Conservation (phyloP, 2,797 vertebrate genomes). For the Ciconia nigra region DNA sequence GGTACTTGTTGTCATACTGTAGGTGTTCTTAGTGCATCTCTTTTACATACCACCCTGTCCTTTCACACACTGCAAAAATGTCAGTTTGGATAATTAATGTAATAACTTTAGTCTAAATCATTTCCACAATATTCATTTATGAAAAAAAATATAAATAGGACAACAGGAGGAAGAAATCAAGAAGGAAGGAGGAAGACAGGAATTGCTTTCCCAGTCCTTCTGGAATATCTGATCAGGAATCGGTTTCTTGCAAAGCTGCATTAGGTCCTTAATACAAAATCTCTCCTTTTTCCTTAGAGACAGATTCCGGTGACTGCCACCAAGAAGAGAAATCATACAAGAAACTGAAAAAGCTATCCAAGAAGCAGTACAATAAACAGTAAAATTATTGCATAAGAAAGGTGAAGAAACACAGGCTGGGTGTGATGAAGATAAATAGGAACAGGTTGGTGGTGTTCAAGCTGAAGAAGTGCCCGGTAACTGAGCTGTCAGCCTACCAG, state of each 20-base stretch:
- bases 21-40: slow-evolving; percentile 68
- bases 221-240: background rate
- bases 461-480: background rate
- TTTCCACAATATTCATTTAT: slow-evolving; percentile 29
- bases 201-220: background rate
- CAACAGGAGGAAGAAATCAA: background rate
- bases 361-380: background rate
- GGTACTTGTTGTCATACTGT: slow-evolving; percentile 74
- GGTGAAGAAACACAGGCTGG: background rate
- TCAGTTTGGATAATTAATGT: slow-evolving; percentile 63
- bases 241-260: background rate
- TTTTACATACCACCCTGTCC: slow-evolving; percentile 67
- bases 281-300: background rate
- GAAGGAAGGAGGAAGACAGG: background rate
- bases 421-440: background rate
- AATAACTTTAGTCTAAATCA: slow-evolving; percentile 44
- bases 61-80: slow-evolving; percentile 62
- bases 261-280: background rate
- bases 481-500: background rate
- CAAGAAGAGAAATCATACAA: background rate
- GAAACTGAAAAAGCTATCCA: background rate
- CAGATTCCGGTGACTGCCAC: background rate
- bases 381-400: background rate
- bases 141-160: background rate
- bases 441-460: background rate